Base-by-base conservation (phyloP, 2,888 invertebrate genomes). In the Vesta saturnalis region DNA sequence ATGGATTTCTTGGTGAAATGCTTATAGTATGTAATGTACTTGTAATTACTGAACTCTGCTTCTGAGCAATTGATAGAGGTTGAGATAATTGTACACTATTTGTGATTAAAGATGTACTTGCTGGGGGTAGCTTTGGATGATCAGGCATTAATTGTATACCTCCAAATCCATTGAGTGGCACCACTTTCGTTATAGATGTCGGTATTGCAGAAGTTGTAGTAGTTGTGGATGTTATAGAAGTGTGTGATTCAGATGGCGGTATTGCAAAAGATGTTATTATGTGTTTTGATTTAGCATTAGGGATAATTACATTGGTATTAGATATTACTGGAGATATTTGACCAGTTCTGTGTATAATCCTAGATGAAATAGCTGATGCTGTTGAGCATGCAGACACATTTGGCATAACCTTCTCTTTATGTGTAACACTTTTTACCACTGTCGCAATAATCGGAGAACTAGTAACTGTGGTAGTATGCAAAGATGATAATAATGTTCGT, bases 401-500 rank as follows among this genome's bases (percentile, higher is more conserved):
- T 1, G 64, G 52, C 19, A 74, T 66, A 12, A 80, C 75, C 65
- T 81, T 82, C 23, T 80, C 83, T 47, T 81, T 78, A 43, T 72
- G 71, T 4, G 71, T 67, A 16, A 78, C 78, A 60, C 78, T 77
- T 77, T 84, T 85, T 1, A 83, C 79, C 8, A 81, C 77, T 15
- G 84, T 81, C 55, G 85, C 85, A 60, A 87, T 87, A 63, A 89
- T 86, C 54, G 87, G 83, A 1, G 87, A 84, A 63, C 85, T 82
- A 0, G 85, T 84, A 1, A 84, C 83, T 72, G 89, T 87, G 35
- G 88, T 86, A 0, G 89, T 85, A 67, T 89, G 89, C 23, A 91
- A 79, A 0, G 91, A 91, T 0, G 92, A 91, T 81, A 92, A 85
- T 56, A 92, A 86, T 3, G 89, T 89, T 35, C 91, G 84, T 54